Evolutionary conservation across 1,140 invertebrate species (phyloP).

Genomic region (Drosophila subobscura): DNA sequence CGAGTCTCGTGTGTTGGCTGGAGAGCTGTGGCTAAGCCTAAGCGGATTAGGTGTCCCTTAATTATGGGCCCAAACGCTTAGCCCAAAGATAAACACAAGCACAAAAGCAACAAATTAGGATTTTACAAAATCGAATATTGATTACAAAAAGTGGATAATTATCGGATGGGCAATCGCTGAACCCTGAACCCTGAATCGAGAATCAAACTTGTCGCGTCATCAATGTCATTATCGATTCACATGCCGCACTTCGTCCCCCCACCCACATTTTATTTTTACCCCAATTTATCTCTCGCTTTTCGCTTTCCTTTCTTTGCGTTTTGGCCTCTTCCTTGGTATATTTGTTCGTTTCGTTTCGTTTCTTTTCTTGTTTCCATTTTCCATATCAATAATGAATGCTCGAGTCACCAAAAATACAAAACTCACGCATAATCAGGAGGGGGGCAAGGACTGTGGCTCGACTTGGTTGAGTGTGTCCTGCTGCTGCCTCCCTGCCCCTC

Average conservation of each 20-base stretch:
- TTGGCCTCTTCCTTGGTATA: too few species aligned
- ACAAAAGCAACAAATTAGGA: conserved; percentile 8
- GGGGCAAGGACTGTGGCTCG: conserved; percentile 37
- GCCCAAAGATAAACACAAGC: conserved; percentile 24
- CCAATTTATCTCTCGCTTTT: background rate
- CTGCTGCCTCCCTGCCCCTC: background rate
- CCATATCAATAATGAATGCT: conserved; percentile 59
- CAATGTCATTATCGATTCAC: conserved; percentile 48
- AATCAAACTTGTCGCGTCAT: conserved; percentile 36
- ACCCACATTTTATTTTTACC: conserved; percentile 9
- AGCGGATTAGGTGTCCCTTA: conserved; percentile 46
- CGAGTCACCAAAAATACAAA: conserved; percentile 53
- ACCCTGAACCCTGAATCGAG: background rate
- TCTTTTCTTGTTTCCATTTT: conserved; percentile 9
- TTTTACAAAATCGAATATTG: conserved; percentile 42
- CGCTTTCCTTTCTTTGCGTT: conserved; percentile 22
- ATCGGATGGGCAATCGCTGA: conserved; percentile 1
- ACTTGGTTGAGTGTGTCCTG: conserved; percentile 51
- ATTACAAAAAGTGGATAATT: conserved; percentile 41
- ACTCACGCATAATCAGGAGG: conserved; percentile 53
- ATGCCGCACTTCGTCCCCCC: too few species aligned
- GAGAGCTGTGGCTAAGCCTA: conserved; percentile 9
- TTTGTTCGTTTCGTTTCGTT: background rate
- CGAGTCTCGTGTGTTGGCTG: background rate
- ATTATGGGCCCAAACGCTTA: conserved; percentile 29